These are phyloP conservation scores for Brenthis daphne DNA, from an alignment of 2,888 invertebrate species.

Conservation along the genomic window DNA sequence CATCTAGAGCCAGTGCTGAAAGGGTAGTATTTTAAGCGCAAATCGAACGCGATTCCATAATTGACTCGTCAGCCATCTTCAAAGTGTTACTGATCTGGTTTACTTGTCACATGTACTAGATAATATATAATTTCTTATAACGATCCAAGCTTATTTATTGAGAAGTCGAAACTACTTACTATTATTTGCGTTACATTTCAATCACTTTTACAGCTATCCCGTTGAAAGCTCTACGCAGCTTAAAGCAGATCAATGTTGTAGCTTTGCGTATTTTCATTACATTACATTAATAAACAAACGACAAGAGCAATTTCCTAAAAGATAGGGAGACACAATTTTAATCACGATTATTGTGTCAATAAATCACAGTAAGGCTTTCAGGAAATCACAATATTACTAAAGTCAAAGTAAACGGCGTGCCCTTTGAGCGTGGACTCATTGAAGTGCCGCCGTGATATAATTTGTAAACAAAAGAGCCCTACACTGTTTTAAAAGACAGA, in stretches of 20 bases:
- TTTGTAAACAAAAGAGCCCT: conserved; percentile 61
- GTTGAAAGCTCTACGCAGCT: conserved; percentile 9
- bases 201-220: conserved; percentile 7
- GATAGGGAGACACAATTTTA: conserved; percentile 13
- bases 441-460: conserved; percentile 41
- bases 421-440: conserved; percentile 41
- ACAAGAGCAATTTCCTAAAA: conserved; percentile 13
- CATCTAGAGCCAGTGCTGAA: conserved; percentile 53
- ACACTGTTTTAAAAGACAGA: conserved; percentile 70
- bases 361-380: conserved; percentile 23
- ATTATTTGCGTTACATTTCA: conserved; percentile 15
- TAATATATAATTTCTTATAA: not conserved
- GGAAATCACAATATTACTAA: conserved; percentile 31
- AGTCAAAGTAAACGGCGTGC: conserved; percentile 43
- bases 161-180: conserved; percentile 5
- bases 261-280: conserved; percentile 23
- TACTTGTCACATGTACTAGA: conserved; percentile 6
- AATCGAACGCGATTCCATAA: conserved; percentile 26
- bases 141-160: conserved; percentile 9
- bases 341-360: conserved; percentile 21
- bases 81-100: not conserved
- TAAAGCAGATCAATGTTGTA: conserved; percentile 14
- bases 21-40: conserved; percentile 37
- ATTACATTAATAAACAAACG: conserved; percentile 20
- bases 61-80: conserved; percentile 25